Evolutionary conservation across 2,888 invertebrate genomes (phyloP).

Genomic region (Cerastis leucographa): DNA sequence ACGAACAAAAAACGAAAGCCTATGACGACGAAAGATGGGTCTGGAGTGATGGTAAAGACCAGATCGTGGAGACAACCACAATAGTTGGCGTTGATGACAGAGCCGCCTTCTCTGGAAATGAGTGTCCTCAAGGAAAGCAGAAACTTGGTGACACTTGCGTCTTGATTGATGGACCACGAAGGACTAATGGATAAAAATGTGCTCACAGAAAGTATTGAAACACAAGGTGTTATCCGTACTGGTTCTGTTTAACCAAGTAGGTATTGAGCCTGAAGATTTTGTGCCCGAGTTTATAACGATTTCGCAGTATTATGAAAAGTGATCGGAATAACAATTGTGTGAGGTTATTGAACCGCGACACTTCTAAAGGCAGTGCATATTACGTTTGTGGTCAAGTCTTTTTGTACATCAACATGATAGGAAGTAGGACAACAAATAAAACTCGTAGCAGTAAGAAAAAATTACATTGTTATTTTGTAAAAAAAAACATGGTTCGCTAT

Average conservation of each 20-base stretch:
- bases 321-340: conserved; percentile 40
- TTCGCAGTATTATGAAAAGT: conserved; percentile 53
- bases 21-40: conserved; percentile 55
- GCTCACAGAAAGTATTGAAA: background rate
- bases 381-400: background rate
- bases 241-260: background rate
- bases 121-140: conserved; percentile 46
- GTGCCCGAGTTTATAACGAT: conserved; percentile 21
- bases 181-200: conserved; percentile 4
- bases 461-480: background rate
- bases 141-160: conserved; percentile 43
- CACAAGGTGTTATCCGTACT: background rate
- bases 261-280: conserved; percentile 15
- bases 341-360: conserved; percentile 40
- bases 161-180: conserved; percentile 18
- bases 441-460: background rate
- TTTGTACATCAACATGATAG: background rate
- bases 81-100: conserved; percentile 41
- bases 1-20: conserved; percentile 8
- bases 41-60: conserved; percentile 49
- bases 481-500: background rate
- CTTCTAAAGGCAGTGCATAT: background rate
- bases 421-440: background rate
- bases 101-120: conserved; percentile 52
- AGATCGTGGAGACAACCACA: conserved; percentile 25